Evolutionary conservation across 2,113 vertebrate species (phyloP).

Genomic region (Marcusenius ussheri): DNA sequence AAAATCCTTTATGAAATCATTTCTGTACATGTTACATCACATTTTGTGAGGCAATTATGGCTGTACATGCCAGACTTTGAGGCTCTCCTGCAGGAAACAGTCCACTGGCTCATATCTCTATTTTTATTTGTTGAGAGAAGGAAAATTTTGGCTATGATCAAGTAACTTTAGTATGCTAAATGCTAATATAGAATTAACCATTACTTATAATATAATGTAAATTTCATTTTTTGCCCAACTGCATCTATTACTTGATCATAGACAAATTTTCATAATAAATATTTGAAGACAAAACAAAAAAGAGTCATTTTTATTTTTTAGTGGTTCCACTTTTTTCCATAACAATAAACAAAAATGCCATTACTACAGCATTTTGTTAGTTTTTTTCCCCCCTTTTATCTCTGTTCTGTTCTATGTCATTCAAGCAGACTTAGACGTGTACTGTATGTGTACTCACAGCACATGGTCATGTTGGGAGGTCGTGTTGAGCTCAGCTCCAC

Average conservation of each 20-base stretch:
- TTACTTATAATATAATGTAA: not conserved
- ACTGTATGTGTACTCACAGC: not conserved
- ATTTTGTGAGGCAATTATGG: not conserved
- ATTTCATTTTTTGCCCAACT: not conserved
- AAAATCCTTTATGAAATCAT: not conserved
- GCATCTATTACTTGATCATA: not conserved
- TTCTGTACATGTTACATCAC: conserved; percentile 2
- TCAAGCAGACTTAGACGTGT: not conserved
- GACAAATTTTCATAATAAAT: not conserved
- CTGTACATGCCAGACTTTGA: not conserved
- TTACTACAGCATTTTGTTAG: not conserved
- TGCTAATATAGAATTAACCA: not conserved
- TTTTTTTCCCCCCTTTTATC: not conserved
- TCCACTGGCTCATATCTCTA: not conserved
- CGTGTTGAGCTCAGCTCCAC: conserved; percentile 10
- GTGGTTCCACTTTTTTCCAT: not conserved
- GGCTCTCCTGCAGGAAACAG: not conserved
- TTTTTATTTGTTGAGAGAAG: not conserved
- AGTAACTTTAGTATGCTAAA: not conserved
- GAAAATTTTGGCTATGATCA: not conserved
- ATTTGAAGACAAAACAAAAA: not conserved
- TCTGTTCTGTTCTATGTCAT: not conserved
- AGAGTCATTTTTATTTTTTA: not conserved
- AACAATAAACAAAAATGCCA: not conserved
- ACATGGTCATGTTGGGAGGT: conserved; percentile 25